Evolutionary conservation across 92 coral and sea anemone genomes (phyloP), one percentile per base, ranked within the genome.

Genomic region (Parazoanthus swiftii): DNA sequence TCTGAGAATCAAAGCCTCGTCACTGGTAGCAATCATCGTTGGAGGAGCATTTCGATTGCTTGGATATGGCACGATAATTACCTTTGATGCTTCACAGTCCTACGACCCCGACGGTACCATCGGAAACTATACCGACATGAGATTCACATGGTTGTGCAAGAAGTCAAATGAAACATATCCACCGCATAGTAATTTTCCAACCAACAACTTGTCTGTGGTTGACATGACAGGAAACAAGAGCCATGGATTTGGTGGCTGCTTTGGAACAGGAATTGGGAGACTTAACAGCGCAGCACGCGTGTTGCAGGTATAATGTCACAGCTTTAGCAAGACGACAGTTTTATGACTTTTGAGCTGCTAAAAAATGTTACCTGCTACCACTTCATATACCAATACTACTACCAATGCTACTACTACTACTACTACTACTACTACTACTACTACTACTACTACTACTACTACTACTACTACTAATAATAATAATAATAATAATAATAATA

Each of bases 81-180:
- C 56, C 20, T 81, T 95, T 13, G 85, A 95, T 54, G 98, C 91
- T 3, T 86, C 91, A 2, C 88, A 74, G 79, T 93, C 98, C 0
- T 42, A 81, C 43, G 98, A 95, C 56, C 95, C 95, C 4, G 98
- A 93, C 74, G 80, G 90, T 21, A 89, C 58, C 16, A 72, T 85
- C 50, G 90, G 88, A 29, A 56, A 88, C 89, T 81, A 89, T 39
- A 83, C 94, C 5, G 93, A 90, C 0, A 88, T 94, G 94, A 26
- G 77, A 0, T 94, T 93, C n/a, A 88, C 90, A 5, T 94, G 98
- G 98, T 59, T 93, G 81, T 94, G 98, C 38, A 94, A 93, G 82
- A 89, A 76, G 82, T 77, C 89, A 26, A 71, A 71, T 4, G 95
- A 94, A 66, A 26, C 3, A n/a, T 94, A 91, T 72, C 94, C 95